These are phyloP conservation scores for Bombylius discolor DNA, from an alignment of 2,888 invertebrate species.

Conservation along the genomic window DNA sequence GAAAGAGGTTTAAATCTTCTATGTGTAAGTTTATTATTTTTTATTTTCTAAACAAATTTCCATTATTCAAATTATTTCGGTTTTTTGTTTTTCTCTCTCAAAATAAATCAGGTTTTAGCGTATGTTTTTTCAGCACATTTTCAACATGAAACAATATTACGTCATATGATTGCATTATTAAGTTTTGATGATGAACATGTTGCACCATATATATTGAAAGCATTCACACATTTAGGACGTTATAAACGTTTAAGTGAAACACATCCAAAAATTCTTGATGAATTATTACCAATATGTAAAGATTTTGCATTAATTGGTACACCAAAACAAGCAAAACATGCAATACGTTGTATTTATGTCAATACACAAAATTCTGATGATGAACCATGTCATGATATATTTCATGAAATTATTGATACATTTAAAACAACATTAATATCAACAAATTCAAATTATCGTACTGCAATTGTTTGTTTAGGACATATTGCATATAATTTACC, in stretches of 20 bases:
- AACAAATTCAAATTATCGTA: conserved; percentile 70
- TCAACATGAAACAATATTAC: conserved; percentile 70
- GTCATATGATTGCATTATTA: conserved; percentile 58
- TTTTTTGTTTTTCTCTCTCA: conserved; percentile 31
- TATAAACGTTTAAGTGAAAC: conserved; percentile 70
- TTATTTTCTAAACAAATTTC: conserved; percentile 16
- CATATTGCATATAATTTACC: conserved; percentile 90
- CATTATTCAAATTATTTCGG: not conserved
- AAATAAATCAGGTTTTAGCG: conserved; percentile 45
- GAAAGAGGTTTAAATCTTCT: conserved; percentile 81
- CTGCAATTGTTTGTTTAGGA: conserved; percentile 86
- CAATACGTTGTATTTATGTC: conserved; percentile 79
- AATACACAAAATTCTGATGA: conserved; percentile 47
- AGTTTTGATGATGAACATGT: conserved; percentile 59
- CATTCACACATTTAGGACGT: conserved; percentile 77
- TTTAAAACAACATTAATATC: conserved; percentile 62
- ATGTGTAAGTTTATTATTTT: conserved; percentile 41
- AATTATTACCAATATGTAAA: conserved; percentile 74
- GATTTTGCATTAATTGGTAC: conserved; percentile 80
- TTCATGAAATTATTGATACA: conserved; percentile 70
- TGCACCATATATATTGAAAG: conserved; percentile 68
- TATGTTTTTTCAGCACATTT: conserved; percentile 90
- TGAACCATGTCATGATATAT: conserved; percentile 49
- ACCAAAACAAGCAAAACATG: conserved; percentile 92
- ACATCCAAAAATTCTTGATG: conserved; percentile 61